Conservation (phyloP, 2,888 invertebrate species). For the Allacma fusca region DNA sequence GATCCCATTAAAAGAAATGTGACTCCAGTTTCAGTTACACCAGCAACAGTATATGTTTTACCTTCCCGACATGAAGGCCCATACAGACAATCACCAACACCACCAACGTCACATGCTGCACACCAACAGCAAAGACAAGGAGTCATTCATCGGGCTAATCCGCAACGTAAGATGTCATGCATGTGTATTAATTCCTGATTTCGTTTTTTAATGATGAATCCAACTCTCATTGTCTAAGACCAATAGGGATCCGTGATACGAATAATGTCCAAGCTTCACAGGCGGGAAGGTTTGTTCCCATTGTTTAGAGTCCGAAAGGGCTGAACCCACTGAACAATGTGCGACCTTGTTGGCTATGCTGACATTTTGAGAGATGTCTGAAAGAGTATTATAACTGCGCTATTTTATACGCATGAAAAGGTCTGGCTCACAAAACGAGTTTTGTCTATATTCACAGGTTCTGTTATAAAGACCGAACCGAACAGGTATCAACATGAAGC, state of each 20-base stretch:
- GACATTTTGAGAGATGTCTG: constrained; percentile 43
- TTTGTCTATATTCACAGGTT: constrained; percentile 27
- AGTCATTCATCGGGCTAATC: constrained; percentile 71
- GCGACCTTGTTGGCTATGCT: constrained; percentile 33
- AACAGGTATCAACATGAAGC: constrained; percentile 73
- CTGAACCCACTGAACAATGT: constrained; percentile 47
- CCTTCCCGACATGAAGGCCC: constrained; percentile 57
- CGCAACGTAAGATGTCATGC: constrained; percentile 54
- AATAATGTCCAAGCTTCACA: constrained; percentile 22
- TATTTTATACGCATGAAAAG: neutral
- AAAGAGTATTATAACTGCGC: neutral
- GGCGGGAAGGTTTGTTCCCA: constrained; percentile 32
- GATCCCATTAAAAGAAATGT: constrained; percentile 52
- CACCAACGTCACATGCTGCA: constrained; percentile 64
- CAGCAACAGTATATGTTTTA: constrained; percentile 56
- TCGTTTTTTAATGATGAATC: constrained; percentile 28
- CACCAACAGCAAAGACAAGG: constrained; percentile 70
- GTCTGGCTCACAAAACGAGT: neutral
- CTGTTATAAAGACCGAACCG: constrained; percentile 56
- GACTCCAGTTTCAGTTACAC: constrained; percentile 29
- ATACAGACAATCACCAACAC: constrained; percentile 64
- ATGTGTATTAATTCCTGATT: constrained; percentile 12
- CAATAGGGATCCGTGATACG: constrained; percentile 23
- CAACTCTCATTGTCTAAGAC: constrained; percentile 40
- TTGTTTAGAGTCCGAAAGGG: constrained; percentile 47